These are phyloP conservation scores for Dicycla oo DNA, from an alignment of 2,888 invertebrate species.

Conservation along the genomic window DNA sequence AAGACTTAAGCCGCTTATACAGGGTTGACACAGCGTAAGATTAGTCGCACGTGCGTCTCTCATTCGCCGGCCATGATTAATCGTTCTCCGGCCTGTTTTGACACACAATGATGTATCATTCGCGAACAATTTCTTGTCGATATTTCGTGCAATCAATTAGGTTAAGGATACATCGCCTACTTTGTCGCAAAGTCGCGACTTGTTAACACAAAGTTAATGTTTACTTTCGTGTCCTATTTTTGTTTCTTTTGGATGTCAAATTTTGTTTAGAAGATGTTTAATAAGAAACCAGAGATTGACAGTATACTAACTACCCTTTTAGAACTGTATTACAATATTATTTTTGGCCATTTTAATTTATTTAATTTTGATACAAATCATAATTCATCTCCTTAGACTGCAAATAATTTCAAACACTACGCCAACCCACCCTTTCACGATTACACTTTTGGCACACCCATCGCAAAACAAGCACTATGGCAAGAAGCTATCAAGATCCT, in stretches of 20 bases:
- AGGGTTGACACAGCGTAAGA: constrained; percentile 78
- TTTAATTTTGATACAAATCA: not conserved
- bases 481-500: constrained; percentile 63
- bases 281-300: not conserved
- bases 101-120: constrained; percentile 89
- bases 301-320: not conserved
- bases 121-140: constrained; percentile 85
- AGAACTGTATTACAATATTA: no score
- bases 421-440: constrained; percentile 18
- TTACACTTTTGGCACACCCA: constrained; percentile 61
- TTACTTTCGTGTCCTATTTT: constrained; percentile 21
- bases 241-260: constrained; percentile 15
- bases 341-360: not conserved
- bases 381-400: constrained; percentile 8
- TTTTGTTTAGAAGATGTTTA: not conserved
- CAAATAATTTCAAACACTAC: constrained; percentile 33
- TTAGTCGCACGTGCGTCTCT: constrained; percentile 79
- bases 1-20: constrained; percentile 58
- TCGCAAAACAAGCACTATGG: constrained; percentile 51
- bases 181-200: constrained; percentile 44
- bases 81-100: constrained; percentile 82
- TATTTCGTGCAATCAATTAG: constrained; percentile 85
- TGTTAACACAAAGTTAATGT: constrained; percentile 45
- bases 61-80: constrained; percentile 80
- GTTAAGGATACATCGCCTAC: constrained; percentile 67